Conservation (phyloP, 92 coral and sea anemone genomes). For the Plumapathes pennacea region DNA sequence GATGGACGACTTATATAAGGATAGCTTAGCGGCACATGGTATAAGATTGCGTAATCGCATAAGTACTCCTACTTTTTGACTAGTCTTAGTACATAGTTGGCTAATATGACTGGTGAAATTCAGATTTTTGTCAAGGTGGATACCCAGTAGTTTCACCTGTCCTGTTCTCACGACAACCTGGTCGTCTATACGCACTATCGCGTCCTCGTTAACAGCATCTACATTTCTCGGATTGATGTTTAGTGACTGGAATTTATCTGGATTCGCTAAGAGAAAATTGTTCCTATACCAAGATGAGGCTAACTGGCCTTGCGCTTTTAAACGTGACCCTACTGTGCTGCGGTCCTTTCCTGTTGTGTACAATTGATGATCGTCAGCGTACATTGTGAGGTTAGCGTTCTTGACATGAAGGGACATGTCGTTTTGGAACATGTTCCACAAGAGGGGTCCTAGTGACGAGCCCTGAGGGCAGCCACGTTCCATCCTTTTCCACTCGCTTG, state of each 20-base stretch:
- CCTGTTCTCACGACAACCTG: constrained; percentile 14
- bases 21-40: constrained; percentile 29
- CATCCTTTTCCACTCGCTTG: constrained; percentile 13
- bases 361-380: constrained; percentile 39
- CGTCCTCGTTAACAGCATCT: constrained; percentile 13
- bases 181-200: constrained; percentile 5
- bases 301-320: constrained; percentile 34
- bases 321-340: constrained; percentile 18
- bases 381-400: constrained; percentile 4
- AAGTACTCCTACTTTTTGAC: constrained; percentile 46
- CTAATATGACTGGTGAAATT: constrained; percentile 14
- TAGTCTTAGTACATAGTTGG: constrained; percentile 38
- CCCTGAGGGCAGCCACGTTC: constrained; percentile 24
- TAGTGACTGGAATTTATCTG: constrained; percentile 46
- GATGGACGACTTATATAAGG: constrained; percentile 11
- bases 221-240: constrained; percentile 45
- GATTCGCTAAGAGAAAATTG: constrained; percentile 44
- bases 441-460: not conserved
- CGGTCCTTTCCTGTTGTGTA: constrained; percentile 24
- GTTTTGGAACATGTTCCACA: not conserved
- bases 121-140: constrained; percentile 21
- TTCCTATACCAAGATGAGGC: constrained; percentile 33
- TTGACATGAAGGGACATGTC: constrained; percentile 5
- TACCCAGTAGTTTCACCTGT: constrained; percentile 19
- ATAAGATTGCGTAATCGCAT: constrained; percentile 39